phyloP scores from a whole-genome alignment of 2,888 invertebrate genomes.

The Physocephala rufipes region DNA sequence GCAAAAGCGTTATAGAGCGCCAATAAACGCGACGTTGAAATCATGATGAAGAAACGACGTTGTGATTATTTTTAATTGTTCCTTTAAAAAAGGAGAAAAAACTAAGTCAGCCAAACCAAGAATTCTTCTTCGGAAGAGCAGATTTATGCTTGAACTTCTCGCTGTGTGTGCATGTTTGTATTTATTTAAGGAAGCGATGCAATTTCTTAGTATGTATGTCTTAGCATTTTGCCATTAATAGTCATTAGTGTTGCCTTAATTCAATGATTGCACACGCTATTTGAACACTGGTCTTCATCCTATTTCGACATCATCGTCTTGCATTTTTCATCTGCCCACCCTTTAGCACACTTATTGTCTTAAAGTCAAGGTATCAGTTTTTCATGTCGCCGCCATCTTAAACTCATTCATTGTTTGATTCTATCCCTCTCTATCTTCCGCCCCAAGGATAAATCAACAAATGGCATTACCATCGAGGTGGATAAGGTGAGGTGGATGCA shows the following conservation, averaged over 20 bases:
- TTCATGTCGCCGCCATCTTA: too few relatives aligned
- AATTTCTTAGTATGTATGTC: constrained; percentile 22
- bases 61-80: too few relatives aligned
- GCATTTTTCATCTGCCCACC: neutral
- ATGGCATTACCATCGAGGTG: too few relatives aligned
- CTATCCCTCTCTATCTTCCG: too few relatives aligned
- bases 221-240: constrained; percentile 30
- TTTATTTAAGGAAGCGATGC: constrained; percentile 18
- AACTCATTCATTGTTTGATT: too few relatives aligned
- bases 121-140: too few relatives aligned
- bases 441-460: too few relatives aligned
- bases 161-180: constrained; percentile 27
- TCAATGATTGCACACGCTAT: constrained; percentile 32
- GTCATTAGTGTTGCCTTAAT: constrained; percentile 32
- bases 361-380: neutral
- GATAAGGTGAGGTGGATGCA: too few relatives aligned
- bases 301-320: neutral
- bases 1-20: neutral
- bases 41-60: too few relatives aligned
- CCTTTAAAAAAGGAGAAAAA: too few relatives aligned
- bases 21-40: neutral
- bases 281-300: neutral
- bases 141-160: too few relatives aligned
- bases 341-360: neutral
- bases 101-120: too few relatives aligned